Evolutionary conservation across 2,888 invertebrate species (phyloP).

Genomic region (Laothoe populi): DNA sequence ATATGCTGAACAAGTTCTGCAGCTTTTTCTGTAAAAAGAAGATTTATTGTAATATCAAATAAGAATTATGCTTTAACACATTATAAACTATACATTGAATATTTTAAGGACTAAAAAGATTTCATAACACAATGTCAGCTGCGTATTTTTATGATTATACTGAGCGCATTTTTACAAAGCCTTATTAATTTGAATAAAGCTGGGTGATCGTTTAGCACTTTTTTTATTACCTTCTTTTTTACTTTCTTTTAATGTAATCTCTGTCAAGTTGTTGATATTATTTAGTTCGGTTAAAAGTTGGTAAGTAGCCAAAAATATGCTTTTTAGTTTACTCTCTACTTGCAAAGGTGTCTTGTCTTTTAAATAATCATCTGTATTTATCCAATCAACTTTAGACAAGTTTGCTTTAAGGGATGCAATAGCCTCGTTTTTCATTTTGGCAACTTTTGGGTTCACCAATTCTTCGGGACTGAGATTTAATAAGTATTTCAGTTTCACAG

Average conservation of each 20-base stretch:
- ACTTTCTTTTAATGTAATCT: constrained; percentile 29
- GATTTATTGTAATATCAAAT: not conserved
- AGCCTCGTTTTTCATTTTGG: constrained; percentile 45
- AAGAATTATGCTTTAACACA: not conserved
- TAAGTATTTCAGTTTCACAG: constrained; percentile 46
- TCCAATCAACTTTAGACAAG: constrained; percentile 56
- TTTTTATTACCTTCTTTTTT: constrained; percentile 49
- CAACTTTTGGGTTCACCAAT: constrained; percentile 31
- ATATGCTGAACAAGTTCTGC: constrained; percentile 57
- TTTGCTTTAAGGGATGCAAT: constrained; percentile 41
- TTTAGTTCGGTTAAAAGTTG: constrained; percentile 53
- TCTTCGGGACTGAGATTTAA: constrained; percentile 37
- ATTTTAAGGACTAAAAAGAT: not conserved
- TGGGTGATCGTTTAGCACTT: constrained; percentile 33
- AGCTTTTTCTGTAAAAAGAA: constrained; percentile 55
- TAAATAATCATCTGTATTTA: constrained; percentile 47
- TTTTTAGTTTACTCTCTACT: constrained; percentile 48
- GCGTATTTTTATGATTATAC: not conserved
- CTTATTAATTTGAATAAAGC: constrained; percentile 32
- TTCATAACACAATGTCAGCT: not conserved
- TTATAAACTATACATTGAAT: not conserved
- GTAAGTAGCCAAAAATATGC: constrained; percentile 49
- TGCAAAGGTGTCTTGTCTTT: constrained; percentile 45
- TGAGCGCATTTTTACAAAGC: constrained; percentile 46
- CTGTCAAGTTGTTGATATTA: constrained; percentile 38